These are phyloP conservation scores for Ischnura elegans DNA, from an alignment of 2,888 invertebrate species.

Conservation along the genomic window DNA sequence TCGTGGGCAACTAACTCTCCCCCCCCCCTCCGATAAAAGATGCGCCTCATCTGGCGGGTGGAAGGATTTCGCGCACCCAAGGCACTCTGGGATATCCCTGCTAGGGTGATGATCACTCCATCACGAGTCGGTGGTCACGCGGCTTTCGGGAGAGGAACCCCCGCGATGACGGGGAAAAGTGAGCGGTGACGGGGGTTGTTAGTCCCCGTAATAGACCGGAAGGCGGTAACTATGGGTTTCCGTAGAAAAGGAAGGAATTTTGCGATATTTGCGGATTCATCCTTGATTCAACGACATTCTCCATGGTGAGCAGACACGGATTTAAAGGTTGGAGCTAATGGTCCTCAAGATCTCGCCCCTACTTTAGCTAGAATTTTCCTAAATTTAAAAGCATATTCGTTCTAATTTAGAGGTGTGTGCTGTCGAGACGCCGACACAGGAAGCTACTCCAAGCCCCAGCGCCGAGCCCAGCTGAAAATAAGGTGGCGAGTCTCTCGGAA, in stretches of 20 bases:
- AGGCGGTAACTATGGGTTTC: background rate
- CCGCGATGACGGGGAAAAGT: background rate
- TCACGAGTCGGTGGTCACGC: background rate
- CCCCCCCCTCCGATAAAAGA: background rate
- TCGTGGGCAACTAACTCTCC: background rate
- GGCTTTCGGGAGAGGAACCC: background rate
- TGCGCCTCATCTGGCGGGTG: background rate
- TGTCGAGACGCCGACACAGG: too few species aligned
- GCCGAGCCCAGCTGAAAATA: too few species aligned
- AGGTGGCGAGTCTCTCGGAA: too few species aligned
- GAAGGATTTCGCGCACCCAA: background rate
- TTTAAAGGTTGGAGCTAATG: too few species aligned
- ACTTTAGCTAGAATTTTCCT: too few species aligned
- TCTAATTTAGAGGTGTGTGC: too few species aligned
- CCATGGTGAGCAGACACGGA: too few species aligned
- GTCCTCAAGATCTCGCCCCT: too few species aligned
- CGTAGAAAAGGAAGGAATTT: background rate
- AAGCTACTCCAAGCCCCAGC: too few species aligned
- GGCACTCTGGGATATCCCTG: too few species aligned
- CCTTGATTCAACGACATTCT: background rate
- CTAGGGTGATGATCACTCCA: background rate
- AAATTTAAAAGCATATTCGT: too few species aligned
- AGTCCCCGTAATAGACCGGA: background rate
- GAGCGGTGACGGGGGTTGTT: background rate
- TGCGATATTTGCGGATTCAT: background rate